Percentiles rank a stretch among this genome's conserved stretches.
Conservation (phyloP, 2,797 vertebrate species). For the Coregonus ussuriensis region DNA sequence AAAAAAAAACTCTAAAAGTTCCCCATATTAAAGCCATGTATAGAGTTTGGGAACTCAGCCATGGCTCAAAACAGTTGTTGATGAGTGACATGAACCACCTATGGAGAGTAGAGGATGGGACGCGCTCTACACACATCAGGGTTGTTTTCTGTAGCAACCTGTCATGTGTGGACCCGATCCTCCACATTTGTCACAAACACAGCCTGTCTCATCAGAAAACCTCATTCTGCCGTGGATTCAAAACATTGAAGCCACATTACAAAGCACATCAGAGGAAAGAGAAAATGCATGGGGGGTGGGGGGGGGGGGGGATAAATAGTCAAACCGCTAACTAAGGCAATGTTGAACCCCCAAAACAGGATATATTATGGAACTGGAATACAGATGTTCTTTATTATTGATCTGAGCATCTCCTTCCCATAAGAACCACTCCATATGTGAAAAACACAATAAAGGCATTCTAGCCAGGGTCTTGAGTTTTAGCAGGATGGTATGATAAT, state of each 20-base stretch:
- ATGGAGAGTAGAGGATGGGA: slow-evolving; percentile 12
- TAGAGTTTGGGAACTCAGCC: slow-evolving; percentile 9
- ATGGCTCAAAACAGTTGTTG: slow-evolving; percentile 42
- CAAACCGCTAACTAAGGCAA: slow-evolving; percentile 8
- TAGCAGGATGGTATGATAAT: no score
- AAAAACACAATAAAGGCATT: no score
- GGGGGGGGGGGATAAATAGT: background rate
- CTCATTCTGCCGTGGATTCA: no score
- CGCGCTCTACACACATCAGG: background rate
- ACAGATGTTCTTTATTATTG: background rate
- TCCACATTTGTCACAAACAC: slow-evolving; percentile 1
- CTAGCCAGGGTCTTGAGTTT: no score
- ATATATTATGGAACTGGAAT: background rate
- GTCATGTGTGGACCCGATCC: background rate
- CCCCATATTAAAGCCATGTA: background rate
- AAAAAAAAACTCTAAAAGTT: no score
- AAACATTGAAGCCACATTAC: slow-evolving; percentile 4
- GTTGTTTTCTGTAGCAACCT: background rate
- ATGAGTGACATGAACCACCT: slow-evolving; percentile 40
- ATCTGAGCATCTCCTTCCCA: background rate
- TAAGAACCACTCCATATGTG: no score
- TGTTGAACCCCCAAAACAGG: slow-evolving; percentile 2
- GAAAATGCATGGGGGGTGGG: background rate
- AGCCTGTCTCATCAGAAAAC: background rate
- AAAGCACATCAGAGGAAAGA: background rate